These are phyloP conservation scores for Andrena cerasifolii DNA, from an alignment of 1,140 invertebrate genomes.

Conservation along the genomic window DNA sequence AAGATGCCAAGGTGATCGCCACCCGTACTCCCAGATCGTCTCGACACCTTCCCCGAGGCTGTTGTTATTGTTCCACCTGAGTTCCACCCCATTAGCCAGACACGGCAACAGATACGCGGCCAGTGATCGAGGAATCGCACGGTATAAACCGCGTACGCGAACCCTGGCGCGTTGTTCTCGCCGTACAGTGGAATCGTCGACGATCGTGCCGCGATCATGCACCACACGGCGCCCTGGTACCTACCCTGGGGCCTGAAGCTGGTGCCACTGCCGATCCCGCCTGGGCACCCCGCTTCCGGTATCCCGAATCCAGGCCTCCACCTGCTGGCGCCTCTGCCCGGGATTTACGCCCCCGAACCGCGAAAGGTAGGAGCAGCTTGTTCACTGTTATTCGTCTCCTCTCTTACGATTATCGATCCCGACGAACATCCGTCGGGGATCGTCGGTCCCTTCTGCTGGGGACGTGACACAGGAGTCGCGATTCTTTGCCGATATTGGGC, in stretches of 20 bases:
- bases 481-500: too few relatives aligned
- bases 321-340: conserved; percentile 78
- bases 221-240: conserved; percentile 81
- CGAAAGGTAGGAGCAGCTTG: conserved; percentile 75
- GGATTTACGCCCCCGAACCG: conserved; percentile 81
- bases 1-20: conserved; percentile 66
- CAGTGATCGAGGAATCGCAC: too few relatives aligned
- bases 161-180: conserved; percentile 51
- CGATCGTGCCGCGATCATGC: conserved; percentile 73
- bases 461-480: too few relatives aligned
- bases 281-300: conserved; percentile 79
- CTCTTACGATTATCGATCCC: too few relatives aligned
- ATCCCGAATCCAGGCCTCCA: conserved; percentile 79
- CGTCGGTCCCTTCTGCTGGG: too few relatives aligned
- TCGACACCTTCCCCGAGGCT: neutral
- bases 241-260: conserved; percentile 81
- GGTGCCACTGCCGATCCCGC: conserved; percentile 79
- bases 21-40: neutral
- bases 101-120: too few relatives aligned
- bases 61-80: too few relatives aligned
- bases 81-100: too few relatives aligned
- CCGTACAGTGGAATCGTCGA: conserved; percentile 38
- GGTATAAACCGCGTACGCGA: neutral
- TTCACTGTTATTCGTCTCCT: neutral
- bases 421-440: neutral